These are phyloP conservation scores for Probosciger aterrimus DNA, from an alignment of 2,113 vertebrate genomes.

Conservation along the genomic window DNA sequence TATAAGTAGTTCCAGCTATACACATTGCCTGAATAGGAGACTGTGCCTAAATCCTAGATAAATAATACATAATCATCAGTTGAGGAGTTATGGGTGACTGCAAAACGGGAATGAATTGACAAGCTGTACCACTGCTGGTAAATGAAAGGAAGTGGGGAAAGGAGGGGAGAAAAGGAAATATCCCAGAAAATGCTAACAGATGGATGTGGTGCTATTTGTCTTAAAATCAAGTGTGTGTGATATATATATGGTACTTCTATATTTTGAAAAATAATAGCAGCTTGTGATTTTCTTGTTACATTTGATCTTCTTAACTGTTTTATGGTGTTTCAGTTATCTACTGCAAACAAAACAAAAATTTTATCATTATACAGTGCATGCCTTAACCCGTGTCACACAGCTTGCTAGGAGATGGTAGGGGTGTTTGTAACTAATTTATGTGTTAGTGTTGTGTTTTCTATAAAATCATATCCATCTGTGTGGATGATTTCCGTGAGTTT, in stretches of 20 bases:
- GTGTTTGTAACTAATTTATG: slow-evolving; percentile 41
- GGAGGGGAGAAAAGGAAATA: neutral
- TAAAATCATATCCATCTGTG: slow-evolving; percentile 32
- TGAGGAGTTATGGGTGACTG: neutral
- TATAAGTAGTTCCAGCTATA: neutral
- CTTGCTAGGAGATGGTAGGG: neutral
- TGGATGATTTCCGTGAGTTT: slow-evolving; percentile 32
- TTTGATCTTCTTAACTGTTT: neutral
- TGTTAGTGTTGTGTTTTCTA: slow-evolving; percentile 16
- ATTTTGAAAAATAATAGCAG: neutral
- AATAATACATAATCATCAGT: neutral
- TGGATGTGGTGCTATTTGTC: neutral
- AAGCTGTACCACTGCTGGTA: neutral
- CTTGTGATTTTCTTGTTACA: neutral
- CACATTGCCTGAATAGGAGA: neutral
- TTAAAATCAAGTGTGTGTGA: neutral
- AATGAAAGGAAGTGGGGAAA: neutral
- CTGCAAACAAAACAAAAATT: neutral
- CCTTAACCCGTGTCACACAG: neutral
- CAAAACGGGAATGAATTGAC: neutral
- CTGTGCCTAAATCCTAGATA: neutral
- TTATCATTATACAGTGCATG: neutral
- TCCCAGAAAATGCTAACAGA: neutral
- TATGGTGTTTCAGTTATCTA: neutral
- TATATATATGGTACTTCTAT: neutral